Conservation (phyloP, 2,113 vertebrate genomes). For the Tauraco erythrolophus region DNA sequence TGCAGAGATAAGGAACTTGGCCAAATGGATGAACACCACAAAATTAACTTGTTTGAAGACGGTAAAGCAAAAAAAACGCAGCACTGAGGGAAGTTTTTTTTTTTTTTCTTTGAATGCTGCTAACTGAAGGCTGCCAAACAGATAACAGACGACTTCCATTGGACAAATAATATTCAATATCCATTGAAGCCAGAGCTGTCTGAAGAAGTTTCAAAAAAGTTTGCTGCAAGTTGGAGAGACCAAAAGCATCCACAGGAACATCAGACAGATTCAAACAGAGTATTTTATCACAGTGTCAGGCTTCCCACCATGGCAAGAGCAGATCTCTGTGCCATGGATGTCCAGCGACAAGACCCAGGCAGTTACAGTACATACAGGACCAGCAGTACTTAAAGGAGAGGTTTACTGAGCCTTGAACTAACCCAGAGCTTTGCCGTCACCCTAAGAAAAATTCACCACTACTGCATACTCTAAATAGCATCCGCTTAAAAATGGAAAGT, state of each 20-base stretch:
- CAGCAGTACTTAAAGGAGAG: background rate
- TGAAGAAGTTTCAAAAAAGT: constrained; percentile 34
- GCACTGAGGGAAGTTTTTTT: constrained; percentile 1
- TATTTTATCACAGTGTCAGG: rapidly evolving
- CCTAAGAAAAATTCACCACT: background rate
- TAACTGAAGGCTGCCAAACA: constrained; percentile 40
- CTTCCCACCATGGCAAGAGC: background rate
- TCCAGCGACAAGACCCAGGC: background rate
- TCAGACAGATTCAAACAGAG: background rate
- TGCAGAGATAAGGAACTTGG: constrained; percentile 59
- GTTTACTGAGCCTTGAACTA: background rate
- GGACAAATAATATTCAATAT: constrained; percentile 19
- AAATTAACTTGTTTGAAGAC: constrained; percentile 61
- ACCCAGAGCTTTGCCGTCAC: background rate
- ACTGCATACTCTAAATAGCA: background rate
- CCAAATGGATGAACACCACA: background rate
- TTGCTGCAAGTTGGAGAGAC: background rate
- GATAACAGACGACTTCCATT: constrained; percentile 39
- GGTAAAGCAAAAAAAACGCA: constrained; percentile 1
- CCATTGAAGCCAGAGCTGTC: background rate
- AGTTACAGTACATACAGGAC: background rate
- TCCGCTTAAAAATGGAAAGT: background rate
- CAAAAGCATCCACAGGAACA: constrained; percentile 13
- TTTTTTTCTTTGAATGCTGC: constrained; percentile 24
- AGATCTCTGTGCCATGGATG: background rate